Evolutionary conservation across 2,797 vertebrate genomes (phyloP).

Genomic region (Glossophaga mutica): DNA sequence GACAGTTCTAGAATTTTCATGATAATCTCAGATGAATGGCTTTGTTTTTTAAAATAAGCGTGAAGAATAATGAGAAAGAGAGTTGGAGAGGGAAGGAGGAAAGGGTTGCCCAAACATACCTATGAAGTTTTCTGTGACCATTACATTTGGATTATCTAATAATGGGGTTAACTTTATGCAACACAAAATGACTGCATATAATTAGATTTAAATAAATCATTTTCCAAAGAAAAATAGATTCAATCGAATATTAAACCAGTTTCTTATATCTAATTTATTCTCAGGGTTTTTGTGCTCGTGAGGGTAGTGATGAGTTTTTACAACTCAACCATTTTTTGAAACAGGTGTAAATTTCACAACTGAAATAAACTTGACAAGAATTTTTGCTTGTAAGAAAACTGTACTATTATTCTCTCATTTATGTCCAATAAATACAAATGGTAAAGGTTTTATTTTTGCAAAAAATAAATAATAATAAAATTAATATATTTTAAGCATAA

Average conservation of each 20-base stretch:
- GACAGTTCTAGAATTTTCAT: neutral
- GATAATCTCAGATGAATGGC: neutral
- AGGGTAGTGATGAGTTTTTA: neutral
- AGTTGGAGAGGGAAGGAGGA: neutral
- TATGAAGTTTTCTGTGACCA: neutral
- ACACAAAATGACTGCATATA: neutral
- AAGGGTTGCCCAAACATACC: neutral
- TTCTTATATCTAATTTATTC: neutral
- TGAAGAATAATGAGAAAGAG: neutral
- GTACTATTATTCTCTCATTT: neutral
- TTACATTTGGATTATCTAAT: neutral
- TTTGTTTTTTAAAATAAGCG: neutral
- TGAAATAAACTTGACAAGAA: neutral
- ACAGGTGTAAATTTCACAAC: neutral
- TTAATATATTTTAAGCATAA: neutral
- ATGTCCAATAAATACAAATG: slow-evolving; percentile 1
- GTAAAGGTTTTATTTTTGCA: neutral
- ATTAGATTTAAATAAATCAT: neutral
- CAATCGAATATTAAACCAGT: neutral
- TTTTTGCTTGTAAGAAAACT: neutral
- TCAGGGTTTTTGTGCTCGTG: neutral
- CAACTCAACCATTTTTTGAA: neutral
- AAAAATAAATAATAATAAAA: slow-evolving; percentile 2
- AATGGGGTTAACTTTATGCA: neutral
- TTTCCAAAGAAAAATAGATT: neutral